These are phyloP conservation scores for Urocolius indicus DNA, from an alignment of 2,113 vertebrate genomes.

Conservation along the genomic window DNA sequence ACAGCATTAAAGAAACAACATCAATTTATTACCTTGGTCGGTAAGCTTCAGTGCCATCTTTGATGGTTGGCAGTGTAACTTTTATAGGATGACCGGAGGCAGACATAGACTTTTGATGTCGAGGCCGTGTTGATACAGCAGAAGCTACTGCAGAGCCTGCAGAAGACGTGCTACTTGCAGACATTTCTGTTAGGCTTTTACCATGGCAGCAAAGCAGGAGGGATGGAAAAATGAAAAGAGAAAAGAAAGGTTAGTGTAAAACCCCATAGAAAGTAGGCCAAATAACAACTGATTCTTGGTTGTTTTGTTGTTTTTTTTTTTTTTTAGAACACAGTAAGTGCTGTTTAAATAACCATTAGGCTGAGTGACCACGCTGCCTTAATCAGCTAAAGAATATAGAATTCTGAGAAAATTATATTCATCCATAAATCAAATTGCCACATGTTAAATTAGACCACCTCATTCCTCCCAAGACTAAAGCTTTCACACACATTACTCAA, in stretches of 20 bases:
- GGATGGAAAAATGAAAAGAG: not conserved
- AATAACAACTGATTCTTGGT: not conserved
- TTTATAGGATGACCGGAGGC: conserved; percentile 96
- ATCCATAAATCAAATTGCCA: not conserved
- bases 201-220: not conserved
- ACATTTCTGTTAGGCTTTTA: conserved; percentile 93
- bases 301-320: not conserved
- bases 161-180: conserved; percentile 83
- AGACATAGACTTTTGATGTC: conserved; percentile 98
- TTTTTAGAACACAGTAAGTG: not conserved
- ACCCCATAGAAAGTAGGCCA: not conserved
- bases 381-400: not conserved
- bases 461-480: not conserved
- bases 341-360: not conserved
- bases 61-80: conserved; percentile 94
- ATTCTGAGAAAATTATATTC: not conserved
- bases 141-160: conserved; percentile 74
- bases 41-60: conserved; percentile 90
- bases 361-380: not conserved
- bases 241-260: not conserved
- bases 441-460: not conserved
- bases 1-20: not conserved
- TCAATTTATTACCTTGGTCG: conserved; percentile 82
- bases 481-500: not conserved
- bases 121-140: conserved; percentile 87